phyloP scores from a whole-genome alignment of 64 coral and sea anemone species.

The Stylophora pistillata region DNA sequence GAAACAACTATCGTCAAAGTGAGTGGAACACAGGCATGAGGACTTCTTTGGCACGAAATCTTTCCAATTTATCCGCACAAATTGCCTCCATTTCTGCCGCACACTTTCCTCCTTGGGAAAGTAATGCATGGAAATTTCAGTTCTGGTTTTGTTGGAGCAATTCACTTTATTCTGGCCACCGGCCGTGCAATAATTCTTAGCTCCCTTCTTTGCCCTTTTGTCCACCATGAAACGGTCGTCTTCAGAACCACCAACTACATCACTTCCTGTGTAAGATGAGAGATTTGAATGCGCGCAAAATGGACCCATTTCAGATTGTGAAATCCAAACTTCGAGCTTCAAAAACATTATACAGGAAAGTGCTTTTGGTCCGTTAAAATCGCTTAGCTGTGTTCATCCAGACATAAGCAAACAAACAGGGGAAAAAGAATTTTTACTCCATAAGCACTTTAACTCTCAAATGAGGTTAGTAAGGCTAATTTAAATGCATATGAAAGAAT shows the following conservation, averaged over 20 bases:
- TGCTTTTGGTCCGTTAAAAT: conserved; percentile 1
- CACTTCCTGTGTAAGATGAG: conserved; percentile 33
- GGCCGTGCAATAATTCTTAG: conserved; percentile 65
- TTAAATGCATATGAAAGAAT: no score
- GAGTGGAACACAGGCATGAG: no score
- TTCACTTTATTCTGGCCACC: conserved; percentile 52
- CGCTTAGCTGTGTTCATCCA: conserved; percentile 11
- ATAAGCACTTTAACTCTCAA: no score
- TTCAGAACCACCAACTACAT: no score
- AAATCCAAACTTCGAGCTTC: conserved; percentile 27
- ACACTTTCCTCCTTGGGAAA: conserved; percentile 49
- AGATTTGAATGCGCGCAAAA: conserved; percentile 65
- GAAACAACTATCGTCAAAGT: no score
- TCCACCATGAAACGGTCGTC: conserved; percentile 30
- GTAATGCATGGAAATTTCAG: no score
- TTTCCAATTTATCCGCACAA: conserved; percentile 60
- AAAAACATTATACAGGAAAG: conserved; percentile 18
- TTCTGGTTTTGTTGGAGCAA: conserved; percentile 57
- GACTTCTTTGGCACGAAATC: conserved; percentile 66
- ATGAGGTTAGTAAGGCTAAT: not conserved
- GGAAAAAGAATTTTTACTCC: conserved; percentile 22
- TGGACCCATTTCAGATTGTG: conserved; percentile 24
- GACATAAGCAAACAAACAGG: conserved; percentile 27
- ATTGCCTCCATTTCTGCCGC: conserved; percentile 58
- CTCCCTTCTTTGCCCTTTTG: conserved; percentile 60